Conservation (phyloP, 23 tunicate species). For the Halocynthia roretzi region DNA sequence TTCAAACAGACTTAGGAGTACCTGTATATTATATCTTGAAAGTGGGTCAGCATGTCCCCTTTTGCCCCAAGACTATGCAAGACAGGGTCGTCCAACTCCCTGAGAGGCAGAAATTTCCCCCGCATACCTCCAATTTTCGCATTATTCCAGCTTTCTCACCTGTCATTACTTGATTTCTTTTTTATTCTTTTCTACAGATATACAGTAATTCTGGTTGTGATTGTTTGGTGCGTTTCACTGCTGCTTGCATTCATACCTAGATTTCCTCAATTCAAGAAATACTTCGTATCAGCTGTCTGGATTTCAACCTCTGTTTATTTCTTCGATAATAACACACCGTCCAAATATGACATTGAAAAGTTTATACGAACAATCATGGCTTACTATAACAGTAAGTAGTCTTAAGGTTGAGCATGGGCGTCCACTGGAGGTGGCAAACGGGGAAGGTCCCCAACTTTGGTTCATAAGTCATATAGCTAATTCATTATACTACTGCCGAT, state of each 20-base stretch:
- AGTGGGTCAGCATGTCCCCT: no score
- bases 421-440: background rate
- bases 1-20: no score
- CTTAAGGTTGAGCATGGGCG: background rate
- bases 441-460: background rate
- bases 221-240: conserved; percentile 44
- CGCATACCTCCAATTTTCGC: no score
- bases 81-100: no score
- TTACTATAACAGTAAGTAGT: background rate
- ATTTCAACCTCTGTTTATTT: conserved; percentile 35
- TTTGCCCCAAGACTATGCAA: no score
- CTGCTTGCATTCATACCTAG: conserved; percentile 42
- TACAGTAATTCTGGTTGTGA: conserved; percentile 33
- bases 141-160: background rate
- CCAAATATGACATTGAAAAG: conserved; percentile 1
- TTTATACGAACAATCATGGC: background rate
- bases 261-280: conserved; percentile 17
- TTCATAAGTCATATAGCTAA: no score
- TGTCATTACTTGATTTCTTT: background rate
- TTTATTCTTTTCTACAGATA: conserved; percentile 31
- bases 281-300: conserved; percentile 32
- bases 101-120: no score
- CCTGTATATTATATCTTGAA: no score
- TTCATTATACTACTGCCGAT: no score
- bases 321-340: conserved; percentile 38